A percentile compares a stretch with the other conserved stretches of the same genome.
These are phyloP conservation scores for Anthopleura sola DNA, from an alignment of 64 coral and sea anemone species.

Conservation along the genomic window DNA sequence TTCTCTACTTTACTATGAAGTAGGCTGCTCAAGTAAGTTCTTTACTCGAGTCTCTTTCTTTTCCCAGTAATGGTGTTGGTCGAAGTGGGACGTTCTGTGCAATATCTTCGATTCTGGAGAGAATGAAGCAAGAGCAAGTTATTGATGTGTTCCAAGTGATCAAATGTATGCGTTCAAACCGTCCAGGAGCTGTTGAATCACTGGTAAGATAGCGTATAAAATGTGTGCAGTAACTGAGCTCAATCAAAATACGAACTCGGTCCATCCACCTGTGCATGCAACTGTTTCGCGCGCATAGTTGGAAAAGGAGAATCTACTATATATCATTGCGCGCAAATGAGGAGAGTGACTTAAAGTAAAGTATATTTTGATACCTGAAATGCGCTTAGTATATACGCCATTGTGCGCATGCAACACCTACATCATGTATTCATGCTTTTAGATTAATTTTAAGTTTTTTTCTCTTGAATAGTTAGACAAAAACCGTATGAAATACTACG, in stretches of 20 bases:
- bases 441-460: no score
- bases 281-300: not conserved
- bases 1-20: no score
- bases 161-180: not conserved
- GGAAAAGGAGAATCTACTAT: not conserved
- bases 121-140: not conserved
- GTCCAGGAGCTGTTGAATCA: not conserved
- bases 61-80: not conserved
- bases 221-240: no score
- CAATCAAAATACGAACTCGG: no score
- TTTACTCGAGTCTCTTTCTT: not conserved
- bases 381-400: no score
- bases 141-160: not conserved
- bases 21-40: not conserved
- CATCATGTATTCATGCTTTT: no score
- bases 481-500: no score
- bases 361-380: no score
- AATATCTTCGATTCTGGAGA: not conserved
- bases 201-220: not conserved
- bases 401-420: no score
- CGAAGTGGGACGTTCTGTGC: not conserved
- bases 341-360: no score
- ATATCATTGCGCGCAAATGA: not conserved
- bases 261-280: no score
- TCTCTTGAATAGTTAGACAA: no score